A percentile compares a stretch with the other conserved stretches of the same genome.
phyloP scores from a whole-genome alignment of 2,797 vertebrate species.

The Adrianichthys oophorus region DNA sequence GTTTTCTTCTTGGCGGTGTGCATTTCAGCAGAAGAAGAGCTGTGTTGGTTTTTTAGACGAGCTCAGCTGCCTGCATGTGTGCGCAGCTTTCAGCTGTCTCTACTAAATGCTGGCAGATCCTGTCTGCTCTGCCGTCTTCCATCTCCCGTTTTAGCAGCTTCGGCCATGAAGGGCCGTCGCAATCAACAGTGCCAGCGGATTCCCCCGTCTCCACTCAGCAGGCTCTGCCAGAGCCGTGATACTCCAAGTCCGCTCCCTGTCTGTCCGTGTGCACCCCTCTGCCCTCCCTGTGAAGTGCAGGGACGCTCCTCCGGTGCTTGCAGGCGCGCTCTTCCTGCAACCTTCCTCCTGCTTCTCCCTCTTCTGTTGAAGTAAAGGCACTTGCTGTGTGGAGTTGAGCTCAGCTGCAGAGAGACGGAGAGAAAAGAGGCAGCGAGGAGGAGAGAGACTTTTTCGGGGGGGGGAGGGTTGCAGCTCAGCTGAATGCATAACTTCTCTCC shows the following conservation, averaged over 20 bases:
- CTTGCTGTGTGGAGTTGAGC: constrained; percentile 75
- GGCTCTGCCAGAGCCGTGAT: constrained; percentile 45
- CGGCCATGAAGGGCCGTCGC: constrained; percentile 42
- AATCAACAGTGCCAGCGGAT: constrained; percentile 53
- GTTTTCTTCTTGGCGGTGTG: constrained; percentile 23
- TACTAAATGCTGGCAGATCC: constrained; percentile 55
- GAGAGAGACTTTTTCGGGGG: constrained; percentile 51
- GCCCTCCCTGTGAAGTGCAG: constrained; percentile 43
- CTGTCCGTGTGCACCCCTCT: constrained; percentile 40
- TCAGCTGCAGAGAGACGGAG: constrained; percentile 74
- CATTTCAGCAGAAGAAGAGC: constrained; percentile 9
- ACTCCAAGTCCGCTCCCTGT: constrained; percentile 34
- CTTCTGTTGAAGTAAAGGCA: constrained; percentile 74
- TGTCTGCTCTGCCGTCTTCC: constrained; percentile 33
- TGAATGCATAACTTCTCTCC: constrained; percentile 75
- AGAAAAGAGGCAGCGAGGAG: constrained; percentile 31
- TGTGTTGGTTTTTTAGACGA: constrained; percentile 42
- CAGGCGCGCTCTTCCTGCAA: constrained; percentile 45
- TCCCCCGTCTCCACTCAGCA: constrained; percentile 44
- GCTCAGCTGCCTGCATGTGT: constrained; percentile 33
- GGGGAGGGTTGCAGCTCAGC: constrained; percentile 60
- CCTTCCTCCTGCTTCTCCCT: constrained; percentile 58
- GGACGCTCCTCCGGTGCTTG: constrained; percentile 42
- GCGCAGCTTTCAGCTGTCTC: constrained; percentile 56
- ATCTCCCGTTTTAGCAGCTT: constrained; percentile 48